phyloP scores from a whole-genome alignment of 2,888 invertebrate species.

The Latrodectus hesperus region DNA sequence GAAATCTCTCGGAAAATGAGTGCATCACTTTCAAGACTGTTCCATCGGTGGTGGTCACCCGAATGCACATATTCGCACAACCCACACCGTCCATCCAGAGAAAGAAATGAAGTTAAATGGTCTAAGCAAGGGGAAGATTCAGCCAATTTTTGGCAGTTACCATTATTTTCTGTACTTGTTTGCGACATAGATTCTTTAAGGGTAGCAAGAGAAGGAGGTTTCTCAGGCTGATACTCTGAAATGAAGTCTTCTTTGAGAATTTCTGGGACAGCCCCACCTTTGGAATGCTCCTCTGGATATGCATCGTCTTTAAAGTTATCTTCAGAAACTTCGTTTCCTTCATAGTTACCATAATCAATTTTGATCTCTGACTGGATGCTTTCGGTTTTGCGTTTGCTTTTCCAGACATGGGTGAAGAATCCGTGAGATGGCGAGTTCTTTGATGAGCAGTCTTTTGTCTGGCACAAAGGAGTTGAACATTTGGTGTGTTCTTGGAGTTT shows the following conservation, averaged over 20 bases:
- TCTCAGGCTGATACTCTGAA: no score
- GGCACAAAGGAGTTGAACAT: neutral
- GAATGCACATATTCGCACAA: conserved; percentile 66
- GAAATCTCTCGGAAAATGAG: conserved; percentile 48
- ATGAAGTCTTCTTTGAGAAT: neutral
- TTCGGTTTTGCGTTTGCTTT: conserved; percentile 33
- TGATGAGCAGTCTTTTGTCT: conserved; percentile 1
- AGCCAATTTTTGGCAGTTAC: neutral
- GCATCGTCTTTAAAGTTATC: neutral
- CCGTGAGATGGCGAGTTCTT: conserved; percentile 18
- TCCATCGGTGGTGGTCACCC: conserved; percentile 54
- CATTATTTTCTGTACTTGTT: neutral
- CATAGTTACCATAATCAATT: conserved; percentile 7
- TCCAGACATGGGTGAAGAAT: conserved; percentile 31
- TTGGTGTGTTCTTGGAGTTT: neutral
- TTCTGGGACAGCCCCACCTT: neutral
- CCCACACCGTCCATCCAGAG: conserved; percentile 44
- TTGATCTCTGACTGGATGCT: conserved; percentile 17
- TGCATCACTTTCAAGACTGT: conserved; percentile 64
- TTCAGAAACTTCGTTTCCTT: neutral
- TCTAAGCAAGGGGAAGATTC: conserved; percentile 16
- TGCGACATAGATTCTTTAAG: conserved; percentile 10
- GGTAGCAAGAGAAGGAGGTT: no score
- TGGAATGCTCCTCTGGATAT: neutral
- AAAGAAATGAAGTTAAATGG: conserved; percentile 20